Evolutionary conservation across 2,888 invertebrate genomes (phyloP), one percentile per base, ranked within the genome.

Genomic region (Sepiola atlantica): DNA sequence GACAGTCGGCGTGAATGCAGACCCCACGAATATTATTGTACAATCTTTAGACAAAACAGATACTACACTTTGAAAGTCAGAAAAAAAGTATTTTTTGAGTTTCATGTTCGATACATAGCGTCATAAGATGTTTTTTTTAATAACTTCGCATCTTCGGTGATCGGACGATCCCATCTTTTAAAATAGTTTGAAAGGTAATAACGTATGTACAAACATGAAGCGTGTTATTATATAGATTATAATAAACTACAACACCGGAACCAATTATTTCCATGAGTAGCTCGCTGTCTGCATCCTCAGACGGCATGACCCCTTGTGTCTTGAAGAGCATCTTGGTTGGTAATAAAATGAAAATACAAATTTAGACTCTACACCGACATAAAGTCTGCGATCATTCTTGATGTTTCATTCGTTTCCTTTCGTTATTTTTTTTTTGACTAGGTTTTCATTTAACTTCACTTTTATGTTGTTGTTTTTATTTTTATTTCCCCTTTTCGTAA

Each of bases 301-400:
- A 77, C 77, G n/a, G 12, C 77, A n/a, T 77, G 77, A 77, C 77
- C 77, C 45, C 77, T 77, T 16, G 77, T n/a, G n/a, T 77, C 16
- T n/a, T 77, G n/a, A 77, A 77, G 77, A 77, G 77, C n/a, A 77
- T 77, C 45, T 77, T 77, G n/a, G n/a, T 20, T n/a, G 77, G n/a
- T n/a, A 77, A 77, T 77, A 77, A 77, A 77, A 77, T 77, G 3
- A 77, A 77, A n/a, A n/a, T 77, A 45, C 77, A 77, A 77, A 77
- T 77, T 77, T 77, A n/a, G 77, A 77, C 77, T n/a, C 77, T n/a
- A 77, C 77, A 77, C 77, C 77, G 77, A n/a, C 77, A 77, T 3
- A n/a, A 77, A 77, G 77, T 77, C 77, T 77, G 77, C 77, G 21
- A 77, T 77, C 77, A 32, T 77, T 77, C 77, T 77, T 77, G n/a